Percentiles rank a stretch among this genome's conserved stretches.
These are phyloP conservation scores for Clavelina lepadiformis DNA, from an alignment of 23 tunicate species.

Conservation along the genomic window DNA sequence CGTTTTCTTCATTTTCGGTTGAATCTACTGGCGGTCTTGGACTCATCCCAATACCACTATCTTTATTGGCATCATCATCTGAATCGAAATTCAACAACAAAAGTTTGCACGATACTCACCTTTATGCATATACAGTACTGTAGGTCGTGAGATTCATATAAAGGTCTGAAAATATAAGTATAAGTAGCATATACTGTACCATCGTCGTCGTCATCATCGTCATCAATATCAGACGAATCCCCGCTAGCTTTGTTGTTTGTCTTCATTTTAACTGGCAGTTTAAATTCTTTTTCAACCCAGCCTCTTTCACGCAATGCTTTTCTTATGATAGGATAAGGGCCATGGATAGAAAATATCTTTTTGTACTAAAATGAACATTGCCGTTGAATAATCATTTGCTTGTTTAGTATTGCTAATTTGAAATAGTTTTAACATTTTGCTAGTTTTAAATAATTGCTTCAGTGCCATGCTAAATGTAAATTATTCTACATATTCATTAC, in stretches of 20 bases:
- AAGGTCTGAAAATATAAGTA: no score
- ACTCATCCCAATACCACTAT: conserved; percentile 72
- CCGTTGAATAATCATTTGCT: background rate
- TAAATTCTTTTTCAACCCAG: conserved; percentile 99
- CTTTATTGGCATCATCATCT: conserved; percentile 65
- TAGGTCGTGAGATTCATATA: no score
- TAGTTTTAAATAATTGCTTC: background rate
- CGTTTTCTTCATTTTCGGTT: conserved; percentile 60
- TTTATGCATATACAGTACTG: background rate
- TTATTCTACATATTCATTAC: no score
- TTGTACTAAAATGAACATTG: conserved; percentile 30
- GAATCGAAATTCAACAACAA: background rate
- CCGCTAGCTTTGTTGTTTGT: conserved; percentile 33
- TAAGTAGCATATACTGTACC: no score
- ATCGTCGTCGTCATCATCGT: conserved; percentile 71
- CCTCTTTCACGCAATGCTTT: conserved; percentile 81
- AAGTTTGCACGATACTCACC: background rate
- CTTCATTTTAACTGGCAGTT: conserved; percentile 52
- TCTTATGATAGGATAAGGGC: conserved; percentile 84
- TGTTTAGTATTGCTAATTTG: no score
- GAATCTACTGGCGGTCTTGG: conserved; percentile 79
- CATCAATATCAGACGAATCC: conserved; percentile 48
- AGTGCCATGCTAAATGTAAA: no score
- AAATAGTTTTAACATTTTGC: no score
- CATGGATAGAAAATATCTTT: conserved; percentile 88